Evolutionary conservation across 2,888 invertebrate species (phyloP).

Genomic region (Sinodicranocentrus sp.): DNA sequence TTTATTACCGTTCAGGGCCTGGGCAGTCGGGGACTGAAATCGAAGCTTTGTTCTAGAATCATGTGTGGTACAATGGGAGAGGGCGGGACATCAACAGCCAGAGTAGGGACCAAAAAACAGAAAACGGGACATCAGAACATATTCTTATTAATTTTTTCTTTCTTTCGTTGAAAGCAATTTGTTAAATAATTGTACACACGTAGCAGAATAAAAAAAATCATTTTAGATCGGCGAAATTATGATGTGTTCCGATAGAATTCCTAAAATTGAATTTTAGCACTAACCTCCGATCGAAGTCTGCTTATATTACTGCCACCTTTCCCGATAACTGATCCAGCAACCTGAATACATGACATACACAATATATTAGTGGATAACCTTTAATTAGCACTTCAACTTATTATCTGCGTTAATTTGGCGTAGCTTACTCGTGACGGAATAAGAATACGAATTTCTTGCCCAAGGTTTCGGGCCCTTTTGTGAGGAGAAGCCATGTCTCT

Average conservation of each 20-base stretch:
- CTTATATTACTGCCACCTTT: slow-evolving; percentile 99
- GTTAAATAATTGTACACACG: slow-evolving; percentile 36
- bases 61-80: slow-evolving; percentile 74
- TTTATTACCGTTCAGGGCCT: slow-evolving; percentile 81
- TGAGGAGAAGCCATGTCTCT: slow-evolving; percentile 83
- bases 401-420: too few species aligned
- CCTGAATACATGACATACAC: slow-evolving; percentile 82
- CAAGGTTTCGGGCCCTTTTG: slow-evolving; percentile 86
- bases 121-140: slow-evolving; percentile 76
- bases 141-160: slow-evolving; percentile 46
- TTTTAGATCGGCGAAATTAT: too few species aligned
- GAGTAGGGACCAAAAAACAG: slow-evolving; percentile 76
- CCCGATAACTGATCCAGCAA: slow-evolving; percentile 99
- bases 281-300: slow-evolving; percentile 96
- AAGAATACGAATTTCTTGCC: slow-evolving; percentile 89
- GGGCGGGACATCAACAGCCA: slow-evolving; percentile 77
- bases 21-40: slow-evolving; percentile 99
- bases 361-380: not conserved
- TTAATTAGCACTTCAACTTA: not conserved
- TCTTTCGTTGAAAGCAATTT: slow-evolving; percentile 47
- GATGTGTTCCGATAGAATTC: too few species aligned
- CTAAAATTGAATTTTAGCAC: too few species aligned
- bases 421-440: slow-evolving; percentile 93
- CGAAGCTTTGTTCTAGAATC: slow-evolving; percentile 98
- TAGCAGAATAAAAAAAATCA: too few species aligned